These are phyloP conservation scores for Luehdorfia chinensis DNA, from an alignment of 1,140 invertebrate genomes.

Conservation along the genomic window DNA sequence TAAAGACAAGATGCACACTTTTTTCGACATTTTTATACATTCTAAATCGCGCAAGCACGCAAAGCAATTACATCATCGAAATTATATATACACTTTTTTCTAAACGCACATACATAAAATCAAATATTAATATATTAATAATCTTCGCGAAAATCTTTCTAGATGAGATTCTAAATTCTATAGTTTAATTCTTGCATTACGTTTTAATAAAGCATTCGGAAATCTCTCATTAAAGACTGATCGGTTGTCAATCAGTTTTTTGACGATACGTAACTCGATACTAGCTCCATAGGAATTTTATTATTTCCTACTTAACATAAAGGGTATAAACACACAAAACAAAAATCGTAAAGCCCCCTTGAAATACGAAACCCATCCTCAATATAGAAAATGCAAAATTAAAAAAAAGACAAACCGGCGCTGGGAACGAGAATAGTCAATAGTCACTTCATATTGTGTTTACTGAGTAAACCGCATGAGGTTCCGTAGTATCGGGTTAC, in stretches of 20 bases:
- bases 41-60: too few species aligned
- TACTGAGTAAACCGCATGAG: conserved; percentile 62
- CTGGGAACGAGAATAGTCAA: conserved; percentile 71
- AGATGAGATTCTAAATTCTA: too few species aligned
- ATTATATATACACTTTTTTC: too few species aligned
- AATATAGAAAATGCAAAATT: conserved; percentile 60
- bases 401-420: conserved; percentile 47
- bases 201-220: conserved; percentile 6
- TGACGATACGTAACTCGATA: conserved; percentile 42
- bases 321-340: conserved; percentile 31
- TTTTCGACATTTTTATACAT: too few species aligned
- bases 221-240: conserved; percentile 27
- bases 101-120: too few species aligned
- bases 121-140: too few species aligned
- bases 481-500: conserved; percentile 63
- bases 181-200: too few species aligned
- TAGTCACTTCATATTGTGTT: conserved; percentile 74
- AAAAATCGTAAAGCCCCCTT: conserved; percentile 39
- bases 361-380: conserved; percentile 57
- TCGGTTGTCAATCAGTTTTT: conserved; percentile 41
- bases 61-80: too few species aligned
- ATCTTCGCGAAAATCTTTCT: too few species aligned
- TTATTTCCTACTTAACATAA: conserved; percentile 51
- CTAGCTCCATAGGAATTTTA: conserved; percentile 31
- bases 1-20: too few species aligned